These are phyloP conservation scores for Lasioglossum morio DNA, from an alignment of 2,888 invertebrate genomes.

Conservation along the genomic window DNA sequence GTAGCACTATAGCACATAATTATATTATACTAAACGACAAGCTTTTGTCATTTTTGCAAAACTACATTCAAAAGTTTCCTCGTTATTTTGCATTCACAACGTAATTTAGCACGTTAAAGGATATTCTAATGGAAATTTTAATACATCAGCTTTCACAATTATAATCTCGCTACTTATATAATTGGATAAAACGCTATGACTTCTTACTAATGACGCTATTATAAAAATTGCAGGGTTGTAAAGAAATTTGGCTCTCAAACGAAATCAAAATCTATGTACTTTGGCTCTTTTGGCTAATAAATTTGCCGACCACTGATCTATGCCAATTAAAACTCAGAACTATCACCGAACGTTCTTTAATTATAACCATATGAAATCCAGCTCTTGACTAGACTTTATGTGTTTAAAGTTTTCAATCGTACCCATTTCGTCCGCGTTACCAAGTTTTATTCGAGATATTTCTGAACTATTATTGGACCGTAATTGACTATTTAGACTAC, in stretches of 20 bases:
- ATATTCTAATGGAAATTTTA: no score
- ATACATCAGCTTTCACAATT: no score
- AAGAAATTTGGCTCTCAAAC: no score
- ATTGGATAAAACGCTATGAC: no score
- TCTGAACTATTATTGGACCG: not conserved
- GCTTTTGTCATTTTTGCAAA: not conserved
- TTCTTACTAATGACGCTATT: no score
- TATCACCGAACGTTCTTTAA: not conserved
- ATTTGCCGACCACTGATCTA: constrained; percentile 48
- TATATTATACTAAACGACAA: not conserved
- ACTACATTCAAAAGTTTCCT: not conserved
- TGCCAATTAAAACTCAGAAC: constrained; percentile 35
- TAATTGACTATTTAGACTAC: no score
- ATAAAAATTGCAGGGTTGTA: no score
- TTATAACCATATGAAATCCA: not conserved
- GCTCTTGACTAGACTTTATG: rapidly evolving
- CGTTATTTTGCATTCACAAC: no score
- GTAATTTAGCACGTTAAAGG: no score
- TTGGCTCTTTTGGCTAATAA: no score
- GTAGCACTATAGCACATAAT: not conserved
- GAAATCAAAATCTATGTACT: no score
- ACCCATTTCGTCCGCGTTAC: not conserved
- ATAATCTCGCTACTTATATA: no score
- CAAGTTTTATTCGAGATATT: not conserved
- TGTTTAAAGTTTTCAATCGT: not conserved